Evolutionary conservation across 2,797 vertebrate genomes (phyloP), one percentile per base, ranked within the genome.

Genomic region (Platyrinchus mystaceus): DNA sequence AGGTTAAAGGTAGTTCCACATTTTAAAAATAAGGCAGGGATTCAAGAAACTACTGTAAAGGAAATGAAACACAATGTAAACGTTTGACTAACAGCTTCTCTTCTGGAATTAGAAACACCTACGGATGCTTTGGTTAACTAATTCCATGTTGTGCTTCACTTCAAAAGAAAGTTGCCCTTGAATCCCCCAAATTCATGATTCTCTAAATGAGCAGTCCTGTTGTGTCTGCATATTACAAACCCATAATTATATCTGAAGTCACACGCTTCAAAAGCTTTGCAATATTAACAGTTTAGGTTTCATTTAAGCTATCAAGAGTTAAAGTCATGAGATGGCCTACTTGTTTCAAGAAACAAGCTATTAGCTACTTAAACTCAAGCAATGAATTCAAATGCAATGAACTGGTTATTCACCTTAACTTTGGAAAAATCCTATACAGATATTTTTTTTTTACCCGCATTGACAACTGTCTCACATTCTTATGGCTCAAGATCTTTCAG

Each of bases 1-100:
- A 74, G 62, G 64, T 47, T 86, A 93, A 88, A 94, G 76, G 53
- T 52, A 88, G 62, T 55, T 82, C 70, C 55, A 27, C 26, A 39
- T 87, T 90, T 91, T 68, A 74, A 83, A 46, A 90, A 18, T 50
- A 92, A 87, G 62, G 81, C 81, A 91, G 21, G 56, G 66, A 88
- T 93, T 92, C 69, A 86, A 89, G 76, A 84, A 89, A 95, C 84
- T 92, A 89, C 86, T 80, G 80, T 47, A 91, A 84, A 94, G 92
- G 91, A 94, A 96, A 94, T 94, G 70, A 95, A 97, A 95, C 93
- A 93, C 91, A 86, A 92, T 71, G 84, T 92, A 93, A 95, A 93
- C 10, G 66, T 91, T 95, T 92, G 94, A 95, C 88, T 94, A 97
- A 97, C 66, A 94, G 78, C 83, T 96, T 89, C 87, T 93, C 69